These are phyloP conservation scores for Caenorhabditis wallacei DNA, from an alignment of 2,888 invertebrate species.

Conservation along the genomic window DNA sequence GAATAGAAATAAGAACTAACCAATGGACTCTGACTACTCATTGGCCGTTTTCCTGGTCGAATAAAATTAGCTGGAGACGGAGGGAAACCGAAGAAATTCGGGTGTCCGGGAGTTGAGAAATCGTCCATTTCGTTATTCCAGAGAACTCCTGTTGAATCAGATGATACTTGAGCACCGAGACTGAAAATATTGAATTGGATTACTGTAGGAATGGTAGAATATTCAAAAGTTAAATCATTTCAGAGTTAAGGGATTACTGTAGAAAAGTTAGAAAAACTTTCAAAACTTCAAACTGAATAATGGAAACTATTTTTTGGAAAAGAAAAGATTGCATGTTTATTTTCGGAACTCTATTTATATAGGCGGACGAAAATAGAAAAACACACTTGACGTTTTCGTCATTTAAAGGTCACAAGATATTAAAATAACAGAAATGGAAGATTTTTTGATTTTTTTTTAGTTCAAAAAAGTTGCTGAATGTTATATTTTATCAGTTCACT, in stretches of 20 bases:
- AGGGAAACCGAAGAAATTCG: constrained; percentile 84
- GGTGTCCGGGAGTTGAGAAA: constrained; percentile 88
- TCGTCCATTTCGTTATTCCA: constrained; percentile 95
- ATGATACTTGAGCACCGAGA: constrained; percentile 90
- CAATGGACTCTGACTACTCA: constrained; percentile 93
- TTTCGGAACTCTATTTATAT: neutral
- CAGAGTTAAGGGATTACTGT: too few relatives aligned
- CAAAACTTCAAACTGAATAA: neutral
- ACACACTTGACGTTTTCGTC: neutral
- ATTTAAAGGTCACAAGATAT: neutral
- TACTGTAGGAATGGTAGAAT: too few relatives aligned
- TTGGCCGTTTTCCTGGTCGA: constrained; percentile 89
- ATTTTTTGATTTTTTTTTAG: too few relatives aligned
- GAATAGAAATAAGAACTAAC: constrained; percentile 77
- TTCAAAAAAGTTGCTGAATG: too few relatives aligned
- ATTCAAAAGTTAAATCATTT: too few relatives aligned
- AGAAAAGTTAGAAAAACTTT: constrained; percentile 74
- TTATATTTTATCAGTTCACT: too few relatives aligned
- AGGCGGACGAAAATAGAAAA: too few relatives aligned
- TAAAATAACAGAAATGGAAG: too few relatives aligned
- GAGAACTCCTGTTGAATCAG: constrained; percentile 91
- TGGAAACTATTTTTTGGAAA: constrained; percentile 1
- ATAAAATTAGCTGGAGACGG: constrained; percentile 92
- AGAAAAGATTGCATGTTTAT: neutral
- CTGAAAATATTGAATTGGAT: constrained; percentile 86